Evolutionary conservation across 2,113 vertebrate genomes (phyloP).

Genomic region (Alethe diademata): DNA sequence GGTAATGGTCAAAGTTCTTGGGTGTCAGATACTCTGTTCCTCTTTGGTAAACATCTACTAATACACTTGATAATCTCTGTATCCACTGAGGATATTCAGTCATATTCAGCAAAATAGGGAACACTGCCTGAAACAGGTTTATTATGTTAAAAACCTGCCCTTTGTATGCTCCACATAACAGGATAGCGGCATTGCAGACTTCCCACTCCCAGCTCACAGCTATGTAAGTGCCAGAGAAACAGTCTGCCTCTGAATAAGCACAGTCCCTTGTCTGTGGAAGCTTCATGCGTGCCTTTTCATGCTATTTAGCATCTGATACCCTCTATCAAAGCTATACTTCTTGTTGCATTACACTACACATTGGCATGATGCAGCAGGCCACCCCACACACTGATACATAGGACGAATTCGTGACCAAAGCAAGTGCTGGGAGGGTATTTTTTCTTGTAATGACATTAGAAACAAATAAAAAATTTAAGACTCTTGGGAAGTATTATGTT

Average conservation of each 20-base stretch:
- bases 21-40: neutral
- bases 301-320: neutral
- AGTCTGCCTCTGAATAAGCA: neutral
- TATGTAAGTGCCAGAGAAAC: neutral
- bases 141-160: neutral
- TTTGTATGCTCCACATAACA: neutral
- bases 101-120: neutral
- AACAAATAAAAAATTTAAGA: slow-evolving; percentile 1
- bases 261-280: neutral
- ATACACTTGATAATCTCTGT: neutral
- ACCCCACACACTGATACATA: neutral
- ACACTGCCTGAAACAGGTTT: neutral
- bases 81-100: neutral
- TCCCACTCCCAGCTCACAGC: neutral
- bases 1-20: neutral
- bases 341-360: neutral
- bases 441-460: neutral
- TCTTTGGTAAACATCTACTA: neutral
- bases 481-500: neutral
- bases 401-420: neutral
- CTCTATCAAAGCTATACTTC: neutral
- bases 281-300: neutral
- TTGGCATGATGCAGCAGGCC: neutral
- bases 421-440: neutral
- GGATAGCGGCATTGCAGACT: neutral